Evolutionary conservation across 2,113 vertebrate species (phyloP), one percentile per base, ranked within the genome.

Genomic region (Myrmecobius fasciatus): DNA sequence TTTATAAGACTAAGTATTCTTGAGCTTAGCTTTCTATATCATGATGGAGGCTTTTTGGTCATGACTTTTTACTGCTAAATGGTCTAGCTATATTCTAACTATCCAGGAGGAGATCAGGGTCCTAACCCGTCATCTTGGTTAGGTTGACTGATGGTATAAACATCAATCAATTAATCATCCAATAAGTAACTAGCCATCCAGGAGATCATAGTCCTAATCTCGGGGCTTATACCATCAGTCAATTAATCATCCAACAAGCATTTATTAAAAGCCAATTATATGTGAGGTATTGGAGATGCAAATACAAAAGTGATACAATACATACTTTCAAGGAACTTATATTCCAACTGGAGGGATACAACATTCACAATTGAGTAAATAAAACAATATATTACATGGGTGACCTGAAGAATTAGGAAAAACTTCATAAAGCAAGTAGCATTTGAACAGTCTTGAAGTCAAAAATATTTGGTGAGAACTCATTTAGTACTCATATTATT

Each of bases 1-100:
- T 89, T 53, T 54, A n/a, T 67, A n/a, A 95, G 67, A 83, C 36
- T 89, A 54, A 56, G 26, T 10, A 54, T 53, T 91, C 94, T n/a
- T 92, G 95, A 89, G n/a, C 52, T 52, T 92, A 90, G n/a, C 36
- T 67, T 47, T 11, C 53, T 47, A 6, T 25, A 24, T 24, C n/a
- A 17, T 92, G 89, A n/a, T 60, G 60, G 25, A 48, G 52, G 60
- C 20, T 92, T 94, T 83, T 94, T 95, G 56, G 36, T 90, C 28
- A 43, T 89, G n/a, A 20, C 12, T 54, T 75, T 90, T 93, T 51
- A 54, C 31, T 96, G 51, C 36, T 6, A 89, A 96, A 47, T n/a
- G 90, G 48, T 25, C 26, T 43, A 22, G 7, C 17, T 43, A 0
- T 43, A 43, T 43, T 22, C 67, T 83, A 17, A 4, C 36, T 36